A percentile compares a stretch with the other conserved stretches of the same genome.
phyloP scores from a whole-genome alignment of 2,797 vertebrate species.

The Morus bassanus region DNA sequence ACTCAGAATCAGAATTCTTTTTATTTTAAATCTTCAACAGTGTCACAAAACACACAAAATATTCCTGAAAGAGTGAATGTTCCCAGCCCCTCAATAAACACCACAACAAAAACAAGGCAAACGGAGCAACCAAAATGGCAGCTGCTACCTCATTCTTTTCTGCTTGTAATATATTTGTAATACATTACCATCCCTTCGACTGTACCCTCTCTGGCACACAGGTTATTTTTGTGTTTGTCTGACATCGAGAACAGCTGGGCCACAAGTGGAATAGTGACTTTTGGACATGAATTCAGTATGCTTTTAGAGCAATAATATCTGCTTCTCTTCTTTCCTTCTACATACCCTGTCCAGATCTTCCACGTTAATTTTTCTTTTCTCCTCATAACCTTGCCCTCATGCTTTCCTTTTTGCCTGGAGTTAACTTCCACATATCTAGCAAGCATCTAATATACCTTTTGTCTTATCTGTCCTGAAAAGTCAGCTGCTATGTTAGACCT shows the following conservation, averaged over 20 bases:
- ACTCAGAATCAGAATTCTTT: background rate
- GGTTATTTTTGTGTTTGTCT: background rate
- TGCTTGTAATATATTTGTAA: background rate
- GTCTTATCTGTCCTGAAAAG: background rate
- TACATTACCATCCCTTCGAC: fast-evolving
- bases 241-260: background rate
- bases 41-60: background rate
- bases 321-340: background rate
- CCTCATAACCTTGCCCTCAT: background rate
- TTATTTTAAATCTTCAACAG: background rate
- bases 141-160: background rate
- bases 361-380: background rate
- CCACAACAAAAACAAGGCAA: background rate
- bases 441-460: background rate
- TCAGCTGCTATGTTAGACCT: background rate
- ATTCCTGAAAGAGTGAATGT: background rate
- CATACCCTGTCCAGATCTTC: background rate
- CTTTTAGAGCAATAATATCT: background rate
- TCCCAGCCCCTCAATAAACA: background rate
- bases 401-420: background rate
- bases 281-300: background rate
- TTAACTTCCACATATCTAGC: background rate
- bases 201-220: background rate
- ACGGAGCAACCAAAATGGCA: background rate
- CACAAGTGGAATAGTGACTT: background rate